These are phyloP conservation scores for Mus spretus DNA, from an alignment of 2,797 vertebrate species.

Conservation along the genomic window DNA sequence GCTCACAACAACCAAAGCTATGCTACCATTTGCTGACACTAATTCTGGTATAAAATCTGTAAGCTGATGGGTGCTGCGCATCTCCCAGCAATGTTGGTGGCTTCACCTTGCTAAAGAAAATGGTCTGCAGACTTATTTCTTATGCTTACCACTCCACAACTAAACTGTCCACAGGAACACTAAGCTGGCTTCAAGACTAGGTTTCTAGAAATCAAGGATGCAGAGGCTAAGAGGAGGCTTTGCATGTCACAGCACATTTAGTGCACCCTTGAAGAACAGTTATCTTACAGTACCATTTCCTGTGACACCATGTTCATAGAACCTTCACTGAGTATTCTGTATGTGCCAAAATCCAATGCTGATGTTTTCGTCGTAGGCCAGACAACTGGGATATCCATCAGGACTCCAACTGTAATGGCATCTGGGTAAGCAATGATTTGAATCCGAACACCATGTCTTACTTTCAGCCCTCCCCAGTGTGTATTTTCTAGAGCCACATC, in stretches of 20 bases:
- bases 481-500: not conserved
- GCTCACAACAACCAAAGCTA: not conserved
- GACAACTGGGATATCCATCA: conserved; percentile 87
- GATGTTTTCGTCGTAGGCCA: conserved; percentile 85
- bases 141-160: not conserved
- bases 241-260: not conserved
- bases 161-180: not conserved
- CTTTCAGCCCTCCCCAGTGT: not conserved
- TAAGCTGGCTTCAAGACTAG: not conserved
- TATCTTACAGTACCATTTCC: rapidly evolving
- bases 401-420: conserved; percentile 92
- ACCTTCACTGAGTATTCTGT: not conserved
- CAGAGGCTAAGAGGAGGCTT: not conserved
- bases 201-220: not conserved
- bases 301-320: not conserved
- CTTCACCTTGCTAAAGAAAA: not conserved
- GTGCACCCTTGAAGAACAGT: not conserved
- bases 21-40: not conserved
- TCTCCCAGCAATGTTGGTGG: not conserved
- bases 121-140: not conserved
- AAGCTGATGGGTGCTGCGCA: not conserved
- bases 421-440: conserved; percentile 88
- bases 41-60: not conserved
- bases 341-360: not conserved
- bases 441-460: not conserved